These are phyloP conservation scores for Leptinotarsa texana DNA, from an alignment of 1,140 invertebrate species.

Conservation along the genomic window DNA sequence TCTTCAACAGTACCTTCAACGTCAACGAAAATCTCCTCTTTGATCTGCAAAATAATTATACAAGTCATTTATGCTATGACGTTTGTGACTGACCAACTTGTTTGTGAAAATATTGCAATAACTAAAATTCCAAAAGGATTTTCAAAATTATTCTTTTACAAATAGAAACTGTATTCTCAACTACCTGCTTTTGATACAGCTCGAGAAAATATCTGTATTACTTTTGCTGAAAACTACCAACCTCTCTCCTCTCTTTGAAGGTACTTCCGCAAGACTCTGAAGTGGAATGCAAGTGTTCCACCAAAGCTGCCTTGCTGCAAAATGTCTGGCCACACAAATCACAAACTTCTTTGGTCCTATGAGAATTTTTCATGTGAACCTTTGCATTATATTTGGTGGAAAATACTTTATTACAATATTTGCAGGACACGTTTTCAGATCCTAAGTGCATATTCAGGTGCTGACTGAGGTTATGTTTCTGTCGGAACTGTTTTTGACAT, in stretches of 20 bases:
- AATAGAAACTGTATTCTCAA: no score
- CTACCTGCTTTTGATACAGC: no score
- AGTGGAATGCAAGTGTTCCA: slow-evolving; percentile 3
- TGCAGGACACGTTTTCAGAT: slow-evolving; percentile 3
- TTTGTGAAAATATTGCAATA: no score
- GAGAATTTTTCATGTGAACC: slow-evolving; percentile 14
- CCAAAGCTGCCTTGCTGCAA: slow-evolving; percentile 5
- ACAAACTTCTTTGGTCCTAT: slow-evolving; percentile 9
- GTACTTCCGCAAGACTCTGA: slow-evolving; percentile 2
- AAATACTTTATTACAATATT: slow-evolving; percentile 9
- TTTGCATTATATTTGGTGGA: slow-evolving; percentile 18
- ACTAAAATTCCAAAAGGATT: no score
- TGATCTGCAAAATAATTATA: no score
- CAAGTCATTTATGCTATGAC: no score
- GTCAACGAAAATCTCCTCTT: no score
- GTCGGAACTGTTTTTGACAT: slow-evolving; percentile 7
- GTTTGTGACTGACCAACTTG: no score
- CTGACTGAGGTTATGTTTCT: slow-evolving; percentile 16
- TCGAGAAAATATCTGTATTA: no score
- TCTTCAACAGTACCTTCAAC: background rate
- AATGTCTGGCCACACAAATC: slow-evolving; percentile 14
- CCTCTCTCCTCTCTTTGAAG: slow-evolving; percentile 3
- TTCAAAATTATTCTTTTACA: no score
- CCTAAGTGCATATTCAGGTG: background rate
- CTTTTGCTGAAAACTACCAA: background rate